Percentiles rank a stretch among this genome's conserved stretches.
phyloP scores from a whole-genome alignment of 1,140 invertebrate species.

The Wasmannia auropunctata region DNA sequence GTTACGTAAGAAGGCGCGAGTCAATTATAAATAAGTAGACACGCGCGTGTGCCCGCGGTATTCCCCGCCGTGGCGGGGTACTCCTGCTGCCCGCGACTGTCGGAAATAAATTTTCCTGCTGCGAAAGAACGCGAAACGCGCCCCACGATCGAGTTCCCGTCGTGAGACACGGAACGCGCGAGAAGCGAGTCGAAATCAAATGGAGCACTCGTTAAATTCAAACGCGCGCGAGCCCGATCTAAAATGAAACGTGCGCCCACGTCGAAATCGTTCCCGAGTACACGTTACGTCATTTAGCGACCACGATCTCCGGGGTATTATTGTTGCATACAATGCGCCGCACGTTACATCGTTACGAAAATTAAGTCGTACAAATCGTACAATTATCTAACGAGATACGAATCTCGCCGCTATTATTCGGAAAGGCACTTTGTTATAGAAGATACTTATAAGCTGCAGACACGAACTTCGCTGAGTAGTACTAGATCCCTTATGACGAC shows the following conservation, averaged over 20 bases:
- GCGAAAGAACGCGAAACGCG: not conserved
- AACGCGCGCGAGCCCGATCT: not conserved
- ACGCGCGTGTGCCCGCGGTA: conserved; percentile 37
- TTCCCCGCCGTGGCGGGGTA: not conserved
- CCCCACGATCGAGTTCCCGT: not conserved
- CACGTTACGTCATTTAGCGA: not conserved
- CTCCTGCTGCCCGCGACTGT: not conserved
- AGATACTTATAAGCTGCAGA: not conserved
- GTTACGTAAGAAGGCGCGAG: conserved; percentile 58
- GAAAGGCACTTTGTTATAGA: too few species aligned
- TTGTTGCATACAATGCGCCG: not conserved
- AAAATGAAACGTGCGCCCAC: conserved; percentile 1
- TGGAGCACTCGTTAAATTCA: conserved; percentile 18
- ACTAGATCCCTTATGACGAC: conserved; percentile 32
- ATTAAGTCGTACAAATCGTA: conserved; percentile 29
- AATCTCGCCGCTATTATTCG: not conserved
- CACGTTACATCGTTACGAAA: conserved; percentile 3
- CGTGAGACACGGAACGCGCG: not conserved
- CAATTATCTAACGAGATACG: conserved; percentile 16
- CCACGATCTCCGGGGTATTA: not conserved
- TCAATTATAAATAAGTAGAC: conserved; percentile 58
- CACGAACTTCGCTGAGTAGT: conserved; percentile 58
- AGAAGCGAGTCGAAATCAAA: conserved; percentile 15
- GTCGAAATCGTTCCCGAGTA: not conserved
- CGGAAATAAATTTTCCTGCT: conserved; percentile 19